A percentile compares a stretch with the other conserved stretches of the same genome.
Conservation (phyloP, 1,140 invertebrate genomes). For the Drosophila guanche region DNA sequence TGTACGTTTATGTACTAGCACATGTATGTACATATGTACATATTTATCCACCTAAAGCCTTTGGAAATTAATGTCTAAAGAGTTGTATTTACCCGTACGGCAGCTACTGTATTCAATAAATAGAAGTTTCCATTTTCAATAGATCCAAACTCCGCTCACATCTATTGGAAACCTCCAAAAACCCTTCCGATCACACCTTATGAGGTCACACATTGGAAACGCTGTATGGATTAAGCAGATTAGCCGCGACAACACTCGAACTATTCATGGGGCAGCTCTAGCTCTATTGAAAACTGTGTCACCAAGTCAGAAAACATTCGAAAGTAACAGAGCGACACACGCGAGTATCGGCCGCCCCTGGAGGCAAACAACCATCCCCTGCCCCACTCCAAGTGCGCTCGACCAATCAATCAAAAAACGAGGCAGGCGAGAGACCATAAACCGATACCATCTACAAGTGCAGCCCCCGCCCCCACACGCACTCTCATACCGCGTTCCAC, state of each 20-base stretch:
- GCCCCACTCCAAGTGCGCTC: constrained; percentile 6
- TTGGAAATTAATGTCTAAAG: no score
- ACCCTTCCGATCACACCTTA: constrained; percentile 2
- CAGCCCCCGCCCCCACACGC: not conserved
- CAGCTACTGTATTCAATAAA: no score
- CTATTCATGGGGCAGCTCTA: not conserved
- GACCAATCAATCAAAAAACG: constrained; percentile 69
- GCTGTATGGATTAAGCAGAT: constrained; percentile 8
- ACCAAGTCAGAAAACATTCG: constrained; percentile 41
- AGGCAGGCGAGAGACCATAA: constrained; percentile 47
- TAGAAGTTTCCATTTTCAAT: no score
- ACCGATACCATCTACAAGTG: constrained; percentile 66
- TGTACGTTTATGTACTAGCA: no score
- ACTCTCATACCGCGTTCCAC: no score
- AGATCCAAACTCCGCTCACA: no score
- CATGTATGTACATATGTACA: no score
- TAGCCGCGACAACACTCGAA: not conserved
- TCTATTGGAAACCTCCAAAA: not conserved
- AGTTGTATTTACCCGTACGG: no score
- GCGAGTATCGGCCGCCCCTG: constrained; percentile 1
- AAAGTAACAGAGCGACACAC: constrained; percentile 39
- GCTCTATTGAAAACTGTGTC: constrained; percentile 41
- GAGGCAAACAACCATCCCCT: constrained; percentile 33
- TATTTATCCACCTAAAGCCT: no score
- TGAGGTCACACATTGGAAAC: not conserved